phyloP scores from a whole-genome alignment of 2,888 invertebrate species.

The Melinaea menophilus region DNA sequence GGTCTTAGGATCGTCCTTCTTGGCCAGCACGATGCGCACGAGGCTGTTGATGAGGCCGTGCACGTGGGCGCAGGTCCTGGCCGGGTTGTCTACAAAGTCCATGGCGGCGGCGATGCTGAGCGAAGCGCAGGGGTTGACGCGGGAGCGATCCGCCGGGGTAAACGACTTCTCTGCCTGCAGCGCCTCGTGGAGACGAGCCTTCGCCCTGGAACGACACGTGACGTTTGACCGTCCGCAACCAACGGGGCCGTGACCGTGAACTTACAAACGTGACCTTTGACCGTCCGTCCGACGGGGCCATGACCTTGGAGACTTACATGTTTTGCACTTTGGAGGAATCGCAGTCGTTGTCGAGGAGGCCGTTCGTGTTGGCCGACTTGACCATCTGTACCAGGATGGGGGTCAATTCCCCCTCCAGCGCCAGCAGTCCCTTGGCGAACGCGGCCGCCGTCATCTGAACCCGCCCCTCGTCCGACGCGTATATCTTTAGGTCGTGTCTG shows the following conservation, averaged over 20 bases:
- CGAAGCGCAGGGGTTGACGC: constrained; percentile 95
- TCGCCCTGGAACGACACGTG: constrained; percentile 83
- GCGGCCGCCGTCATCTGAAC: constrained; percentile 99
- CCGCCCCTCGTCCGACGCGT: constrained; percentile 99
- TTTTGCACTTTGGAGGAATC: constrained; percentile 97
- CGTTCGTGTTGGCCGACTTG: constrained; percentile 99
- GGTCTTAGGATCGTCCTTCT: constrained; percentile 92
- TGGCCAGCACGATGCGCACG: constrained; percentile 89
- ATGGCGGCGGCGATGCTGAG: constrained; percentile 94
- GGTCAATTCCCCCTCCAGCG: constrained; percentile 98
- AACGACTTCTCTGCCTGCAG: constrained; percentile 95
- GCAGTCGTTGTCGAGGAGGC: constrained; percentile 97
- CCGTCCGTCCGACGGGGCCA: not conserved
- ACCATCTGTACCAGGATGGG: constrained; percentile 99
- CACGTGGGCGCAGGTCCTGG: constrained; percentile 94
- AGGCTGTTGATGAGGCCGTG: constrained; percentile 91
- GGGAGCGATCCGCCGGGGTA: constrained; percentile 87
- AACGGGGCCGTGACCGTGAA: too few species aligned
- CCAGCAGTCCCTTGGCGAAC: constrained; percentile 98
- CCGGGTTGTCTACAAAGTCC: constrained; percentile 97
- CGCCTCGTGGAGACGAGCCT: constrained; percentile 94
- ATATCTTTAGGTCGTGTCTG: constrained; percentile 99
- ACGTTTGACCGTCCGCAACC: not conserved
- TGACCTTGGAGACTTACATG: constrained; percentile 80
- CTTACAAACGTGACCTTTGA: not conserved